Percentiles rank a stretch among this genome's conserved stretches.
phyloP scores from a whole-genome alignment of 2,113 vertebrate species.

The Mirounga angustirostris region DNA sequence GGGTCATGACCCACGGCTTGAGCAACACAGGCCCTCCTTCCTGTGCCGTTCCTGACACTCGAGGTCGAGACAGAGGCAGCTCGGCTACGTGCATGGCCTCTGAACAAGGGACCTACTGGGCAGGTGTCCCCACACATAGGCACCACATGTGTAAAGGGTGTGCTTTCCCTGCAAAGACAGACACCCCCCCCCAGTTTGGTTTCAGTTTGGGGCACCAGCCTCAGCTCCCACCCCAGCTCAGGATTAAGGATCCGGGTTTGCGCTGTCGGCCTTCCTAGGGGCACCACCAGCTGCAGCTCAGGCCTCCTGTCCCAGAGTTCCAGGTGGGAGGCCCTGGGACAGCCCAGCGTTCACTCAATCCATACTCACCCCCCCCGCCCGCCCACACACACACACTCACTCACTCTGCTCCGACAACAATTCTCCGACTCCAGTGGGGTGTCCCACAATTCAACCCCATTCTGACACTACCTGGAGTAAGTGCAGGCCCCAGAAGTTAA shows the following conservation, averaged over 20 bases:
- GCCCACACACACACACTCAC: not conserved
- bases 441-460: not conserved
- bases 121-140: fast-evolving
- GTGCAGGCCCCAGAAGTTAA: not conserved
- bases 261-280: not conserved
- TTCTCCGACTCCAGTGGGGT: not conserved
- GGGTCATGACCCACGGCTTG: not conserved
- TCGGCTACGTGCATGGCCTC: fast-evolving
- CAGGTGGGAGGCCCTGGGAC: not conserved
- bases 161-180: not conserved
- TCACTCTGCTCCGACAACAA: not conserved
- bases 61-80: not conserved
- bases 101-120: not conserved
- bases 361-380: fast-evolving
- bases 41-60: not conserved
- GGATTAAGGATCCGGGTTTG: not conserved
- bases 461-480: not conserved
- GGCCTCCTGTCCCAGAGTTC: not conserved
- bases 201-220: not conserved
- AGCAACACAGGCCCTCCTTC: not conserved
- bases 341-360: not conserved
- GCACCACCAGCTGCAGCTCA: not conserved
- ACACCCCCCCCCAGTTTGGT: fast-evolving
- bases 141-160: too few relatives aligned
- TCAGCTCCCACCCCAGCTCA: not conserved